phyloP scores from a whole-genome alignment of 2,113 vertebrate genomes.

The Crotophaga sulcirostris region DNA sequence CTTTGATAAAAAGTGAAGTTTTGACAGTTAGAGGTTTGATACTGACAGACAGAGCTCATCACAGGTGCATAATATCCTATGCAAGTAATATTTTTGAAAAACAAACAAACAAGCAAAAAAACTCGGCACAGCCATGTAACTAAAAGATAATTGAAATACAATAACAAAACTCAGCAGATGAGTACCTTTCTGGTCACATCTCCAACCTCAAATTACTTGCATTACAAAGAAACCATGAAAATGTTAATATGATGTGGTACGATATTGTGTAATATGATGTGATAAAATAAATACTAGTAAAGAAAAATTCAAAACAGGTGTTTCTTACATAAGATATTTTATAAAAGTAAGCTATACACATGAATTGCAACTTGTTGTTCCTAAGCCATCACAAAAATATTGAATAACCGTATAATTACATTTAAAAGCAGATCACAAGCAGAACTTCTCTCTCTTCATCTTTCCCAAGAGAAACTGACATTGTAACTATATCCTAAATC shows the following conservation, averaged over 20 bases:
- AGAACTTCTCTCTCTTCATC: not conserved
- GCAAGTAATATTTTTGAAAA: not conserved
- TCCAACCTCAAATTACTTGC: not conserved
- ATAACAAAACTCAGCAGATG: not conserved
- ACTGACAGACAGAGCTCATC: not conserved
- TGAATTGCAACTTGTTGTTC: not conserved
- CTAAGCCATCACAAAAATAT: not conserved
- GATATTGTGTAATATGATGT: no score
- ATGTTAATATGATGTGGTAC: not conserved
- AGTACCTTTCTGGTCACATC: not conserved
- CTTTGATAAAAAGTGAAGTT: not conserved
- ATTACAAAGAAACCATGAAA: not conserved
- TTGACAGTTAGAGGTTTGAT: not conserved
- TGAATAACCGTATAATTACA: not conserved
- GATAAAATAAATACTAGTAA: not conserved
- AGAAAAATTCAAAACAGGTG: accelerated
- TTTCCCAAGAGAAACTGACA: not conserved
- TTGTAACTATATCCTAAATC: not conserved
- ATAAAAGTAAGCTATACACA: not conserved
- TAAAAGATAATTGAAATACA: not conserved
- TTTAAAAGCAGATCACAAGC: not conserved
- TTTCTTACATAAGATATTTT: not conserved
- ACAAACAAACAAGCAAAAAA: not conserved
- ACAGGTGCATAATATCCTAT: not conserved
- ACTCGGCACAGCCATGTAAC: not conserved